Base-by-base conservation (phyloP, 2,797 vertebrate species). In the Phoeniculus purpureus region DNA sequence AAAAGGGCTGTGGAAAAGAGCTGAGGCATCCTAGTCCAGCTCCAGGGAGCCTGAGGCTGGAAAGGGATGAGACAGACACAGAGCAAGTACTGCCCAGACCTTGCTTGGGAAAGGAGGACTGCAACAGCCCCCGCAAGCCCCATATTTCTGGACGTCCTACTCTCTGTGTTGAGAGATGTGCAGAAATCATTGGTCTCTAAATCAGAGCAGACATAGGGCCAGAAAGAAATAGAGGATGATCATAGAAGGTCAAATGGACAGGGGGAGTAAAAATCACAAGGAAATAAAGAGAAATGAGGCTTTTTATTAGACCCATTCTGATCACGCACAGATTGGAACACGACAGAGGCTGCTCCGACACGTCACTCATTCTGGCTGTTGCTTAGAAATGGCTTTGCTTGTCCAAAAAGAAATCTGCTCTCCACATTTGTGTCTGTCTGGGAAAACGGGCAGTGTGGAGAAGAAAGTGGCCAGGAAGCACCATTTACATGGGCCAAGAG, bases 241-340 rank as follows among this genome's bases (percentile, higher is more conserved):
- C 81, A 15, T 6, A 40, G 72, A 78, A 89, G 81, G 86, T 84
- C 81, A 94, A 55, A 65, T 55, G 43, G 65, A 80, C n/a, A 80
- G 47, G 2, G 21, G 14, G 87, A 9, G 72, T 58, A 85, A 92
- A 66, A 89, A 74, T 83, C 86, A 62, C 37, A 61, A 37, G 18
- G 77, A 87, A 87, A 77, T 90, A 94, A 92, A 93, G 85, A 81
- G 68, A 93, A 94, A 82, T 0, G 5, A 66, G 40, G 48, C 59
- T 89, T 94, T 93, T 94, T 86, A 92, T 85, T 87, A 15, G 51
- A 23, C 45, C 61, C 21, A 7, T 85, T 82, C 75, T 80, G 87
- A 60, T 68, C 75, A 66, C 72, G 54, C 61, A 95, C 52, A 71
- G 70, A 71, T 56, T 26, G 60, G 59, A 80, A 59, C 34, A 68